phyloP scores from a whole-genome alignment of 2,113 vertebrate genomes.

The Campylorhamphus procurvoides region DNA sequence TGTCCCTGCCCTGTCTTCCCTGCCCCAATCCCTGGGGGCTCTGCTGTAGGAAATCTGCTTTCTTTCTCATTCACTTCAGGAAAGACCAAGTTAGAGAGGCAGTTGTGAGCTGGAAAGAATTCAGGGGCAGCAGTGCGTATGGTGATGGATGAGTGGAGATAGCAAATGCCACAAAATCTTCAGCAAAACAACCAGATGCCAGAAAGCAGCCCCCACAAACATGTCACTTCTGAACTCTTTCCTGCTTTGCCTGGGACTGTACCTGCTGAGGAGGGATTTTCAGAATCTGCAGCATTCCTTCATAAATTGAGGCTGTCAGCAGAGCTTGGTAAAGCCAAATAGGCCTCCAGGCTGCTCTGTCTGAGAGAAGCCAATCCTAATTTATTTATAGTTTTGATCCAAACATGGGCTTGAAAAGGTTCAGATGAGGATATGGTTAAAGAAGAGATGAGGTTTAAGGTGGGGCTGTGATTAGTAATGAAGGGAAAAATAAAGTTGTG shows the following conservation, averaged over 20 bases:
- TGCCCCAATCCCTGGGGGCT: not conserved
- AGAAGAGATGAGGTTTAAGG: not conserved
- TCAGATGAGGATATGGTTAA: conserved; percentile 14
- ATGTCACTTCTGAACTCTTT: not conserved
- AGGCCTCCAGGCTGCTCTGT: not conserved
- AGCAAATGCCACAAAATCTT: not conserved
- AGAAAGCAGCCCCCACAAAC: not conserved
- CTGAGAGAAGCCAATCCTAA: not conserved
- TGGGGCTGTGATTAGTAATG: not conserved
- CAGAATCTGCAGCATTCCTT: not conserved
- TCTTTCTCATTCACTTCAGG: not conserved
- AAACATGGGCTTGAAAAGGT: not conserved
- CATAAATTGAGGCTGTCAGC: not conserved
- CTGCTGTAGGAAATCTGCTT: not conserved
- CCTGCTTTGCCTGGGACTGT: not conserved
- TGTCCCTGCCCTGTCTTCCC: not conserved
- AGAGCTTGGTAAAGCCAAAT: not conserved
- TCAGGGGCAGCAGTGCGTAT: not conserved
- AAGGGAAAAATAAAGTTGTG: not conserved
- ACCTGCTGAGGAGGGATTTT: not conserved
- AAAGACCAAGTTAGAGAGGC: not conserved
- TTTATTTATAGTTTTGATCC: conserved; percentile 1
- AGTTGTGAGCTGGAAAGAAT: not conserved
- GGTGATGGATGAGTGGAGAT: not conserved
- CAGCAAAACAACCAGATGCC: not conserved